These are phyloP conservation scores for Cyphomyrmex costatus DNA, from an alignment of 1,140 invertebrate species.

Conservation along the genomic window DNA sequence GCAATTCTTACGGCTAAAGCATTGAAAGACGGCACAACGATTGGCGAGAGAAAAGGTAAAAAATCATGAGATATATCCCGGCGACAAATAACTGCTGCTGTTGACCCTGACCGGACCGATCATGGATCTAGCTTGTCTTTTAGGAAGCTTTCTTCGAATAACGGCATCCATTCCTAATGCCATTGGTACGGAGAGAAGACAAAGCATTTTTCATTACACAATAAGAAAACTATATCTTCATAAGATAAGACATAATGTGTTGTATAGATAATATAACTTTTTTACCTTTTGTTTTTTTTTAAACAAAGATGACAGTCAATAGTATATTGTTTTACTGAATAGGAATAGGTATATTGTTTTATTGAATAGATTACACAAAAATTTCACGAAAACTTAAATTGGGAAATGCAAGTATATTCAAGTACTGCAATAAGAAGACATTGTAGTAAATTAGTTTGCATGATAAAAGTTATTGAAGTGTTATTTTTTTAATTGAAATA, in stretches of 20 bases:
- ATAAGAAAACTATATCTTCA: background rate
- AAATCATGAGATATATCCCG: constrained; percentile 54
- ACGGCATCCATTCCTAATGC: background rate
- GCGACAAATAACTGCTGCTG: constrained; percentile 53
- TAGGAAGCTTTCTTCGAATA: constrained; percentile 42
- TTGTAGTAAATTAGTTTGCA: constrained; percentile 11
- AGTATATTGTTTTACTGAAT: background rate
- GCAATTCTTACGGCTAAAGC: constrained; percentile 62
- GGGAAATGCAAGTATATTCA: background rate
- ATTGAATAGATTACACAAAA: background rate
- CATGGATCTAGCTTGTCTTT: constrained; percentile 20
- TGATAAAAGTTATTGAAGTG: background rate
- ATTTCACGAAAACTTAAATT: constrained; percentile 5
- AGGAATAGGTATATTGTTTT: background rate
- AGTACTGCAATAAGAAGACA: background rate
- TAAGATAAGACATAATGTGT: background rate
- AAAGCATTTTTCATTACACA: constrained; percentile 14
- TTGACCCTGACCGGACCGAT: constrained; percentile 46
- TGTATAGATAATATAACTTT: background rate
- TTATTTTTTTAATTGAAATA: background rate
- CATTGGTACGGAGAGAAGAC: background rate
- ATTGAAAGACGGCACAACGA: constrained; percentile 39
- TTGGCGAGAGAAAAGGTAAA: constrained; percentile 33
- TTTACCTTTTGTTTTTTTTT: background rate
- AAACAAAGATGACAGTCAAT: background rate